Percentiles rank a stretch among this genome's conserved stretches.
These are phyloP conservation scores for Pterostichus niger DNA, from an alignment of 2,888 invertebrate genomes.

Conservation along the genomic window DNA sequence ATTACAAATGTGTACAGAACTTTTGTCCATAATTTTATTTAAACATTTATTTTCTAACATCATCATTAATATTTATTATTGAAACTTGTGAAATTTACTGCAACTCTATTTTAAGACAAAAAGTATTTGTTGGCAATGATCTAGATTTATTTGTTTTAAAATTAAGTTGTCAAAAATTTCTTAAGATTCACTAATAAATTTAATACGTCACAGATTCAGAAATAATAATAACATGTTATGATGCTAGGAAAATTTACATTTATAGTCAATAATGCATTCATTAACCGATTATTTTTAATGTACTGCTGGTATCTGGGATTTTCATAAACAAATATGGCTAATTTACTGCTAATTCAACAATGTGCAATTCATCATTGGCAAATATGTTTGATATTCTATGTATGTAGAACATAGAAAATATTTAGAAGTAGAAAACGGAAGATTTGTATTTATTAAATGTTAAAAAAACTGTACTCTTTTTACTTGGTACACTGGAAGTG, in stretches of 20 bases:
- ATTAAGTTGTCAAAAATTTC: slow-evolving; percentile 20
- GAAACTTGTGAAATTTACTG: slow-evolving; percentile 19
- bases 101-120: slow-evolving; percentile 15
- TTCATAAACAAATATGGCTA: slow-evolving; percentile 38
- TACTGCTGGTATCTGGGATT: slow-evolving; percentile 46
- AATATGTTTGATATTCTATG: slow-evolving; percentile 47
- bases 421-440: slow-evolving; percentile 38
- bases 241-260: slow-evolving; percentile 51
- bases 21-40: slow-evolving; percentile 41
- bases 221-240: slow-evolving; percentile 41
- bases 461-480: slow-evolving; percentile 11
- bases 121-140: slow-evolving; percentile 6
- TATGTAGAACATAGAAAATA: slow-evolving; percentile 25
- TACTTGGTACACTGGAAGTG: slow-evolving; percentile 10
- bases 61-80: slow-evolving; percentile 43
- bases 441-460: slow-evolving; percentile 11
- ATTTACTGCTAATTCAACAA: slow-evolving; percentile 46
- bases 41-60: slow-evolving; percentile 50
- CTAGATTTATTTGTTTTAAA: slow-evolving; percentile 11
- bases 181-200: slow-evolving; percentile 33
- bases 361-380: slow-evolving; percentile 44
- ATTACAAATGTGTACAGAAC: slow-evolving; percentile 49
- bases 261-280: slow-evolving; percentile 44
- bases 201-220: slow-evolving; percentile 39
- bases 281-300: slow-evolving; percentile 45